Evolutionary conservation across 30 jellyfish, hydroid and myxozoan species (phyloP).

Genomic region (Catostylus mosaicus): DNA sequence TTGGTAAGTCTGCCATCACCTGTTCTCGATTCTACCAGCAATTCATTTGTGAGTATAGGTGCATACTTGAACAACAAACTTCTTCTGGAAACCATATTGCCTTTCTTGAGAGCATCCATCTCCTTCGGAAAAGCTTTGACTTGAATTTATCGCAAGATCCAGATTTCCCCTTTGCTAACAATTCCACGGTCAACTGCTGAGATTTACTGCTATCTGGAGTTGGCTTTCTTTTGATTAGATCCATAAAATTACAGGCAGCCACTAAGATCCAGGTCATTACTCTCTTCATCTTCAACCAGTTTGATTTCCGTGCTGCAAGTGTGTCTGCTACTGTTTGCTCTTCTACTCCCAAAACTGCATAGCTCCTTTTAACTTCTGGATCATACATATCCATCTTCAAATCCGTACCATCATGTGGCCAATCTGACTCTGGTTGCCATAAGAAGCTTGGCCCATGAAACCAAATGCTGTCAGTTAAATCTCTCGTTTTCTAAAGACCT

Average conservation of each 20-base stretch:
- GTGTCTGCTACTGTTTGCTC: slow-evolving; percentile 35
- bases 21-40: slow-evolving; percentile 20
- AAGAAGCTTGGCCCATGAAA: slow-evolving; percentile 54
- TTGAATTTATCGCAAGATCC: slow-evolving; percentile 39
- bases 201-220: slow-evolving; percentile 6
- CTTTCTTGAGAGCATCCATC: slow-evolving; percentile 45
- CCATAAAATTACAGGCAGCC: slow-evolving; percentile 32
- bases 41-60: slow-evolving; percentile 50
- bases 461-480: slow-evolving; percentile 33
- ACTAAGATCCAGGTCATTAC: slow-evolving; percentile 46
- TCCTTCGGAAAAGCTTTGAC: slow-evolving; percentile 30
- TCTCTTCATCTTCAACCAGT: slow-evolving; percentile 53
- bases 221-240: slow-evolving; percentile 17
- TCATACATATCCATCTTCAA: slow-evolving; percentile 44
- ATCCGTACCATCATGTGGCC: slow-evolving; percentile 54
- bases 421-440: slow-evolving; percentile 30
- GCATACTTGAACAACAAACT: slow-evolving; percentile 48
- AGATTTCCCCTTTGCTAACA: slow-evolving; percentile 22
- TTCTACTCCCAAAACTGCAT: slow-evolving; percentile 43
- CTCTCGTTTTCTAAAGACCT: slow-evolving; percentile 25
- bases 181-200: slow-evolving; percentile 43
- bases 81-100: slow-evolving; percentile 53
- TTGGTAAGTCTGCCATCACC: slow-evolving; percentile 27
- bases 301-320: slow-evolving; percentile 48
- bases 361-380: slow-evolving; percentile 56